These are phyloP conservation scores for Drosophila setosimentum DNA, from an alignment of 2,888 invertebrate genomes.

Conservation along the genomic window DNA sequence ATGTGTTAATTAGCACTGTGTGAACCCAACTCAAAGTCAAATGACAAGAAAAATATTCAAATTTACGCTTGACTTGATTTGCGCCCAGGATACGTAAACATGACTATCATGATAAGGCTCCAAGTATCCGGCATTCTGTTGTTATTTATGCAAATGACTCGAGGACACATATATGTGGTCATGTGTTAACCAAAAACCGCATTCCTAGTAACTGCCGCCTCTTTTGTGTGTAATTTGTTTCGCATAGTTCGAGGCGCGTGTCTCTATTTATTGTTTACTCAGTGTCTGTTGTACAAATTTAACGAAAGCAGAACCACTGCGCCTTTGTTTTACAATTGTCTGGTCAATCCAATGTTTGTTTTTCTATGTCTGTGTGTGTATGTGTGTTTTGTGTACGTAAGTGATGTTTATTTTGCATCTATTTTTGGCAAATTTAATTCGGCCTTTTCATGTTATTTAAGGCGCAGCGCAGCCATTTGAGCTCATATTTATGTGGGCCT, in stretches of 20 bases:
- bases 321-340: slow-evolving; percentile 61
- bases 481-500: slow-evolving; percentile 45
- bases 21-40: slow-evolving; percentile 65
- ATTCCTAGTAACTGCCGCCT: slow-evolving; percentile 7
- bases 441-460: slow-evolving; percentile 47
- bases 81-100: slow-evolving; percentile 31
- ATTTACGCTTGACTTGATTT: slow-evolving; percentile 74
- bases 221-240: slow-evolving; percentile 63
- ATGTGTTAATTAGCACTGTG: slow-evolving; percentile 74
- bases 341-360: slow-evolving; percentile 48
- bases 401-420: slow-evolving; percentile 46
- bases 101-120: slow-evolving; percentile 42
- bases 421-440: slow-evolving; percentile 65
- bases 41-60: slow-evolving; percentile 67
- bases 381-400: slow-evolving; percentile 16
- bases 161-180: slow-evolving; percentile 21
- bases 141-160: slow-evolving; percentile 72
- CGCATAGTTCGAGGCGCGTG: slow-evolving; percentile 77
- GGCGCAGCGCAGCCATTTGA: slow-evolving; percentile 26
- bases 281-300: slow-evolving; percentile 29
- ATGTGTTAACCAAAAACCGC: slow-evolving; percentile 32
- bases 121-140: slow-evolving; percentile 40
- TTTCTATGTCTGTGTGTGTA: slow-evolving; percentile 10
- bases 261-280: slow-evolving; percentile 72
- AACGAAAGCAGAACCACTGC: slow-evolving; percentile 12